Base-by-base conservation (phyloP, 2,113 vertebrate genomes). In the Notarius lentiginosus region DNA sequence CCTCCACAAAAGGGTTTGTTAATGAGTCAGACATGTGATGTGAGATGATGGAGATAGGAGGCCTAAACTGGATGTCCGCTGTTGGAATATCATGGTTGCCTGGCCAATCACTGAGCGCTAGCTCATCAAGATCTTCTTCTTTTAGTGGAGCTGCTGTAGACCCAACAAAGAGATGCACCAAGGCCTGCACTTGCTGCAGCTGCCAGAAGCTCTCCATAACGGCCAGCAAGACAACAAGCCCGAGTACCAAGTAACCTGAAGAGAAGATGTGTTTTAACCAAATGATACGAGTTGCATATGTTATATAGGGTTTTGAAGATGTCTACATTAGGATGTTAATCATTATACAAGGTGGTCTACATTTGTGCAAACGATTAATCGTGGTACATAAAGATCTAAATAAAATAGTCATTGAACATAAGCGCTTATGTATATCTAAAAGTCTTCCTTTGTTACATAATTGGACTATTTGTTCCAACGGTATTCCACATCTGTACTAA, bases 211-310 rank as follows among this genome's bases (percentile, higher is more conserved):
- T 92, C 49, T 94, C 92, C 89, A 90, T 87, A 2, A 95, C 84
- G 0, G 92, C 88, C n/a, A 94, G 72, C 53, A 95, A 83, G 24
- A 89, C 85, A 68, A 94, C 82, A 80, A 94, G 89, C 9, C 94
- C 94, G 20, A 92, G 51, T 49, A 94, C n/a, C 65, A 95, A 88
- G 82, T 94, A 94, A 86, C 91, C 94, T 95, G 91, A 77, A 27
- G 30, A 86, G 17, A 49, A 55, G 24, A 75, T 41, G 18, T 4
- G 9, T 75, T 11, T 56, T 30, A 53, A 70, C 24, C 30, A 72
- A 70, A 18, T 55, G 55, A 53, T 27, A 27, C 4, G n/a, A 55
- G 7, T 58, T 30, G 15, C n/a, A 24, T 53, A 55, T 55, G 24
- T 27, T 58, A 18, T 58, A 58, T 58, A 18, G 11, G 22, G 49